phyloP scores from a whole-genome alignment of 2,113 vertebrate species.

The Thamnophis sirtalis region DNA sequence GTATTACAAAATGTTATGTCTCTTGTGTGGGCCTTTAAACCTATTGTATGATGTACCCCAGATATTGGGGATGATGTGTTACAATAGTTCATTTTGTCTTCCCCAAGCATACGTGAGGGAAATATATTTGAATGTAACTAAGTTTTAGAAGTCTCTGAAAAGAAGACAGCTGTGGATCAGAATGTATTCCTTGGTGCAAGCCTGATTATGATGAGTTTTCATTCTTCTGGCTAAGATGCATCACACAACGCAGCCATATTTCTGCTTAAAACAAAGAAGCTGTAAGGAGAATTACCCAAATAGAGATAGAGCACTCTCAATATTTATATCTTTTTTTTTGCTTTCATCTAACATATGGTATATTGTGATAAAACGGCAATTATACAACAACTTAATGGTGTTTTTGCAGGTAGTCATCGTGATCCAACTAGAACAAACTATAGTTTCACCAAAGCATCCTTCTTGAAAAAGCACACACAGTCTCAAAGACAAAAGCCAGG shows the following conservation, averaged over 20 bases:
- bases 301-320: background rate
- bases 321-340: background rate
- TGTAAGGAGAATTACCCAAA: background rate
- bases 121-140: background rate
- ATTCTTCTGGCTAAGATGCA: background rate
- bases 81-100: background rate
- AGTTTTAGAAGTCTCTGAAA: background rate
- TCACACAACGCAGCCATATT: background rate
- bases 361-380: background rate
- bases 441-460: conserved; percentile 46
- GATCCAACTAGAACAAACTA: conserved; percentile 51
- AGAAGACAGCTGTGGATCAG: background rate
- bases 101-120: background rate
- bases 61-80: background rate
- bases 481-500: conserved; percentile 66
- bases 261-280: background rate
- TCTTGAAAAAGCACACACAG: conserved; percentile 71
- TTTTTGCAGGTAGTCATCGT: conserved; percentile 64
- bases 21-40: background rate
- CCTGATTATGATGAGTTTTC: background rate
- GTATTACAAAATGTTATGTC: background rate
- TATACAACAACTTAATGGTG: conserved; percentile 7
- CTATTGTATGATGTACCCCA: background rate
- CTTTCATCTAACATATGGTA: background rate
- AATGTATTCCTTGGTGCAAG: too few relatives aligned